Evolutionary conservation across 1,140 invertebrate species (phyloP), one percentile per base, ranked within the genome.

Genomic region (Triops cancriformis): DNA sequence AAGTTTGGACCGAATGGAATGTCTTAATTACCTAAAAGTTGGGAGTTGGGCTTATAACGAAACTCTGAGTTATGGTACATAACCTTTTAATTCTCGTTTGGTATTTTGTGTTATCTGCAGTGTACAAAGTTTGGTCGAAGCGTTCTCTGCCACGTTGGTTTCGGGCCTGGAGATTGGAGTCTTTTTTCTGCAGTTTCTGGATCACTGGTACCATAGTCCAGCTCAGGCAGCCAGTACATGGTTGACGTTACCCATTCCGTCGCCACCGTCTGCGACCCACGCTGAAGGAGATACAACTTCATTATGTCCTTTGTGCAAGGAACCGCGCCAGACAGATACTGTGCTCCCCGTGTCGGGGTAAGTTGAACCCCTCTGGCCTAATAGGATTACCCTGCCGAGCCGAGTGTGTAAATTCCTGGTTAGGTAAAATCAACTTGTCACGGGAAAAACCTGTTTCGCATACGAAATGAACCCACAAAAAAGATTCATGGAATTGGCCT

Each of bases 281-380:
- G 31, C 31, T 7, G 51, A 64, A 64, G 18, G 23, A 18, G 51
- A 64, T 64, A 64, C 10, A 64, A 64, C 51, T 23, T 64, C 51
- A 64, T 64, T 64, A 64, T 64, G 51, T 64, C 51, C 51, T 23
- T n/a, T 64, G 23, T 64, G 51, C 51, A 64, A 64, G 23, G 51
- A 64, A 64, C 51, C 51, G 14, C 51, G 51, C 14, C 51, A 64
- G 51, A 64, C 51, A 6, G 51, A 64, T 23, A 64, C 51, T 23
- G 51, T 64, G 51, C 51, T 64, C 6, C 51, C 51, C 18, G 51
- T 64, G 10, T 64, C 51, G 7, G 51, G 51, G 51, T 64, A 64
- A 64, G 51, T 64, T 64, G 10, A 37, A 37, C 31, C 31, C 31
- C 31, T n/a, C 31, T 37, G 7, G 2, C 31, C 31, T 37, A 37